These are phyloP conservation scores for Pongo abelii DNA, from an alignment of 2,113 vertebrate genomes.

Conservation along the genomic window DNA sequence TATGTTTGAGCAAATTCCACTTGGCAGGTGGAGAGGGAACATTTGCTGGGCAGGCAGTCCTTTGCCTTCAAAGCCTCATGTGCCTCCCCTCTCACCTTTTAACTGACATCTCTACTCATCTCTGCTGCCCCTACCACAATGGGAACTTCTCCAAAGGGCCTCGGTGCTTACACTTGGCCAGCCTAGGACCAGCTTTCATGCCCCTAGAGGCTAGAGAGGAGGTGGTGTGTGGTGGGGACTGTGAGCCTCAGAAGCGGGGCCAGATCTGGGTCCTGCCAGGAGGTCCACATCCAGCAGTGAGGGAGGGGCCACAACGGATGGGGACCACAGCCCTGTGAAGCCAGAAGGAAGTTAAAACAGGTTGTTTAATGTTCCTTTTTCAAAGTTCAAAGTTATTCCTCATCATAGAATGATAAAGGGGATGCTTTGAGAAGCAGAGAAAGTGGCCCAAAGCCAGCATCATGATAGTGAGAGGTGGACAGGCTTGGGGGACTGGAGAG, in stretches of 20 bases:
- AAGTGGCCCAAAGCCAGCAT: neutral
- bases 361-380: neutral
- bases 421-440: neutral
- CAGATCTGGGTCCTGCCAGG: neutral
- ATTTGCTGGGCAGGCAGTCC: neutral
- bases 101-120: neutral
- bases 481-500: neutral
- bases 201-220: neutral
- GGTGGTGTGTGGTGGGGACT: accelerated
- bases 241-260: neutral
- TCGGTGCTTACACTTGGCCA: neutral
- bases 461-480: neutral
- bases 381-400: neutral
- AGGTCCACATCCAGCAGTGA: accelerated
- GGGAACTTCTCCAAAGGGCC: neutral
- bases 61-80: neutral
- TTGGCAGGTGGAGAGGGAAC: neutral
- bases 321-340: neutral
- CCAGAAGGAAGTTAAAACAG: neutral
- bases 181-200: neutral
- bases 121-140: neutral
- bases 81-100: neutral
- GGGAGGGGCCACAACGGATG: neutral
- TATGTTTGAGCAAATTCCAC: conserved; percentile 35
- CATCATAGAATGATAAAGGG: neutral